These are phyloP conservation scores for Caenorhabditis sp. DNA, from an alignment of 2,888 invertebrate genomes.

Conservation along the genomic window DNA sequence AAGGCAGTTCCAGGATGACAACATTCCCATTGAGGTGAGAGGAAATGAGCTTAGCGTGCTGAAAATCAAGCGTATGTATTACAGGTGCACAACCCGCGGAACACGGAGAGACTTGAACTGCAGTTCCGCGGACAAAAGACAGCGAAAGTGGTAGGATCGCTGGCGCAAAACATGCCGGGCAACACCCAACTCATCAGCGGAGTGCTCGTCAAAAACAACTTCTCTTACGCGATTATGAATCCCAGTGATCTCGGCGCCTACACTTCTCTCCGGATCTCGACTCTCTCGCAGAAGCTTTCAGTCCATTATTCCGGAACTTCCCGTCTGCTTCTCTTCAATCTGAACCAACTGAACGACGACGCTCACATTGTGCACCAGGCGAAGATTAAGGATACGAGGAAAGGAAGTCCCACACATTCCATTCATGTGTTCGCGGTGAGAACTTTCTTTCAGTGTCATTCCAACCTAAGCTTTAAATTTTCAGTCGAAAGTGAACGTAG, in stretches of 20 bases:
- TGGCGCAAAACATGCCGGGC: slow-evolving; percentile 89
- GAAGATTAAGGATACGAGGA: slow-evolving; percentile 59
- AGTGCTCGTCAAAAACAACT: slow-evolving; percentile 95
- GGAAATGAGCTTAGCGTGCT: too few species aligned
- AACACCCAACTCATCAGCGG: slow-evolving; percentile 90
- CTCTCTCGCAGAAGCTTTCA: slow-evolving; percentile 92
- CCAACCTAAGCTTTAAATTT: background rate
- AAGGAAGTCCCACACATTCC: slow-evolving; percentile 60
- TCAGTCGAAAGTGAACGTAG: slow-evolving; percentile 45
- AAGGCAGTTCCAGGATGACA: slow-evolving; percentile 91
- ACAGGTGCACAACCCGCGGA: slow-evolving; percentile 93
- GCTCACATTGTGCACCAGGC: slow-evolving; percentile 45
- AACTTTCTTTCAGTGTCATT: background rate
- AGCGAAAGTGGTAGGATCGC: slow-evolving; percentile 94
- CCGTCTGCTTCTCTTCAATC: slow-evolving; percentile 81
- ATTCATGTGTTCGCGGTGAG: slow-evolving; percentile 71
- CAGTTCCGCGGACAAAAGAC: slow-evolving; percentile 98
- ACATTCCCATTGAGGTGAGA: slow-evolving; percentile 71
- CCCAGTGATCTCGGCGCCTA: slow-evolving; percentile 91
- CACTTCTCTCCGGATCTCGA: slow-evolving; percentile 94
- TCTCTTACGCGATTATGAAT: slow-evolving; percentile 95
- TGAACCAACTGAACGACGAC: slow-evolving; percentile 74
- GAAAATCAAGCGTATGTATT: too few species aligned
- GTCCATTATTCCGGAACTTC: slow-evolving; percentile 89
- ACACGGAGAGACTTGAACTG: slow-evolving; percentile 92